Evolutionary conservation across 2,888 invertebrate species (phyloP).

Genomic region (Seira ritae): DNA sequence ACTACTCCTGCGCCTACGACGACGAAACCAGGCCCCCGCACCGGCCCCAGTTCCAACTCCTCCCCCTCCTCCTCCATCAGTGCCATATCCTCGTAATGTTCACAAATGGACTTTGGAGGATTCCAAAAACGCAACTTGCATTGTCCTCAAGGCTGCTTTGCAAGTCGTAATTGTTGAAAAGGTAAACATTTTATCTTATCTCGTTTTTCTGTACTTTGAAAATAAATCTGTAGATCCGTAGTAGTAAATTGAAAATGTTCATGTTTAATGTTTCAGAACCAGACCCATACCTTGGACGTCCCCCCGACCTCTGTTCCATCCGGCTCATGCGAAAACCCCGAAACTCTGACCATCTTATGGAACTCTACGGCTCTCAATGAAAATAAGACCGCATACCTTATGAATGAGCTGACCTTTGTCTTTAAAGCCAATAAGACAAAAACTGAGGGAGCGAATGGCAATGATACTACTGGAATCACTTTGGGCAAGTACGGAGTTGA

Average conservation of each 20-base stretch:
- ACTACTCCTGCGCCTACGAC: conserved; percentile 74
- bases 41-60: conserved; percentile 53
- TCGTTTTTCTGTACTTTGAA: background rate
- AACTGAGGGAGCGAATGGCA: conserved; percentile 28
- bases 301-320: conserved; percentile 74
- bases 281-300: conserved; percentile 48
- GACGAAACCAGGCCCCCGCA: too few relatives aligned
- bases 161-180: conserved; percentile 80
- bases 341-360: conserved; percentile 76
- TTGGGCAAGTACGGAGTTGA: conserved; percentile 59
- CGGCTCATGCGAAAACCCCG: conserved; percentile 76
- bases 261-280: too few relatives aligned
- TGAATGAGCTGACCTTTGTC: conserved; percentile 75
- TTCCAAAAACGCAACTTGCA: conserved; percentile 79
- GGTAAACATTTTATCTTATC: conserved; percentile 67
- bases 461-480: conserved; percentile 32
- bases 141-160: conserved; percentile 82
- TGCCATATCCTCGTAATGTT: conserved; percentile 75
- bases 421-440: conserved; percentile 76
- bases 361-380: conserved; percentile 72
- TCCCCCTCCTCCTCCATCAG: conserved; percentile 48
- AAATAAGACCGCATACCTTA: conserved; percentile 68
- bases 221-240: too few relatives aligned
- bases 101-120: conserved; percentile 78
- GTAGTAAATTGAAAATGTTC: too few relatives aligned